phyloP scores from a whole-genome alignment of 2,113 vertebrate species.

The Erythrolamprus reginae region DNA sequence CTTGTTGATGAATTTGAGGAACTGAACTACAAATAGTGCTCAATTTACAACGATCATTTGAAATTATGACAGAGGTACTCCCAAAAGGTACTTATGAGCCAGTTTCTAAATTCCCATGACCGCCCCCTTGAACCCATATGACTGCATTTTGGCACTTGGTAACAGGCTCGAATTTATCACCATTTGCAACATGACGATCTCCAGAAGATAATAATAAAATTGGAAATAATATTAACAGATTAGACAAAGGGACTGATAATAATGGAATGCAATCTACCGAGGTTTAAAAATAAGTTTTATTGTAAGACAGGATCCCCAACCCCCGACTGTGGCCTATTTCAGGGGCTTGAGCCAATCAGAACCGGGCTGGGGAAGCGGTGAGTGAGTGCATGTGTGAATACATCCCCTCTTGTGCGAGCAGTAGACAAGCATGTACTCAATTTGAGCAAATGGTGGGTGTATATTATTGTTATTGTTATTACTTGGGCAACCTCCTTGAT shows the following conservation, averaged over 20 bases:
- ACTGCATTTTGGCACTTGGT: neutral
- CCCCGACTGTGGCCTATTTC: neutral
- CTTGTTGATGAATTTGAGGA: neutral
- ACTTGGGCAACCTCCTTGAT: no score
- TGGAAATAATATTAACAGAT: neutral
- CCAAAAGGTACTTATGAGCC: neutral
- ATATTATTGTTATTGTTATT: no score
- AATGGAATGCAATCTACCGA: neutral
- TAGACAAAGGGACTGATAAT: neutral
- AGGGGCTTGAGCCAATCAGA: neutral
- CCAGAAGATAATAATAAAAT: neutral
- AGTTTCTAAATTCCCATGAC: neutral
- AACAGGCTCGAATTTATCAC: neutral
- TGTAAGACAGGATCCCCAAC: neutral
- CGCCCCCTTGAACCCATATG: neutral
- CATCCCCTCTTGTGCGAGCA: neutral
- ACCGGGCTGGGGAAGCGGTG: neutral
- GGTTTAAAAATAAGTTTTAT: neutral
- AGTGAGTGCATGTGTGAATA: neutral
- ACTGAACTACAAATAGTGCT: neutral
- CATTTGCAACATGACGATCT: neutral
- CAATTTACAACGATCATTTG: neutral
- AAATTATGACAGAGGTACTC: neutral
- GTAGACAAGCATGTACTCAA: neutral
- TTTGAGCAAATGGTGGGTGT: neutral